phyloP scores from a whole-genome alignment of 2,113 vertebrate species.

The Pungitius pungitius region DNA sequence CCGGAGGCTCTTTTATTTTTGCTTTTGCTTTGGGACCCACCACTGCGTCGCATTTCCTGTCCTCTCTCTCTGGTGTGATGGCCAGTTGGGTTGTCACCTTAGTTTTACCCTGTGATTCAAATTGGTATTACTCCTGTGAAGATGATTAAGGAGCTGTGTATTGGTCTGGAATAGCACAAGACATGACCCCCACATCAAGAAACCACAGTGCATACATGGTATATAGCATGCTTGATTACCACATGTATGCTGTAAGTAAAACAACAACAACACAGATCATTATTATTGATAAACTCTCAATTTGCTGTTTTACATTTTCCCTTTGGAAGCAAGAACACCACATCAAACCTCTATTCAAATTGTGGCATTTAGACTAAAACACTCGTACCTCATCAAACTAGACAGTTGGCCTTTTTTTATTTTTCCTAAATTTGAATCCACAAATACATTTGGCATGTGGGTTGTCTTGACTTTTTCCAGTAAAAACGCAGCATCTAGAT shows the following conservation, averaged over 20 bases:
- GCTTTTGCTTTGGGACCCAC: conserved; percentile 22
- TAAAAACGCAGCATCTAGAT: background rate
- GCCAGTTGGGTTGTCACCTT: conserved; percentile 5
- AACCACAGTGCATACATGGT: background rate
- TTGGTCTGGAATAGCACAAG: background rate
- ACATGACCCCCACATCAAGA: background rate
- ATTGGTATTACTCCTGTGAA: background rate
- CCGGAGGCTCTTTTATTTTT: conserved; percentile 27
- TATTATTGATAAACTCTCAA: background rate
- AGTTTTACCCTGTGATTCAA: background rate
- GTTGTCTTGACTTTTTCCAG: background rate
- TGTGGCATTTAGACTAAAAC: conserved; percentile 11
- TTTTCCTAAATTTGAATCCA: background rate
- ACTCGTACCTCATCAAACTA: conserved; percentile 21
- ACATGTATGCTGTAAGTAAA: background rate
- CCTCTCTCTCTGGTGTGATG: background rate
- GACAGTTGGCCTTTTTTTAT: background rate
- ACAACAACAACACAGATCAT: background rate
- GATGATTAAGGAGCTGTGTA: background rate
- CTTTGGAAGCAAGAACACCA: background rate
- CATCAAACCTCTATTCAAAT: conserved; percentile 20
- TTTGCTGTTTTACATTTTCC: conserved; percentile 3
- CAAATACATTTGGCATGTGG: background rate
- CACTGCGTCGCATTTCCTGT: conserved; percentile 14
- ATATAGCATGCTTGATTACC: background rate